These are phyloP conservation scores for Hirundichthys speculiger DNA, from an alignment of 2,113 vertebrate genomes.

Conservation along the genomic window DNA sequence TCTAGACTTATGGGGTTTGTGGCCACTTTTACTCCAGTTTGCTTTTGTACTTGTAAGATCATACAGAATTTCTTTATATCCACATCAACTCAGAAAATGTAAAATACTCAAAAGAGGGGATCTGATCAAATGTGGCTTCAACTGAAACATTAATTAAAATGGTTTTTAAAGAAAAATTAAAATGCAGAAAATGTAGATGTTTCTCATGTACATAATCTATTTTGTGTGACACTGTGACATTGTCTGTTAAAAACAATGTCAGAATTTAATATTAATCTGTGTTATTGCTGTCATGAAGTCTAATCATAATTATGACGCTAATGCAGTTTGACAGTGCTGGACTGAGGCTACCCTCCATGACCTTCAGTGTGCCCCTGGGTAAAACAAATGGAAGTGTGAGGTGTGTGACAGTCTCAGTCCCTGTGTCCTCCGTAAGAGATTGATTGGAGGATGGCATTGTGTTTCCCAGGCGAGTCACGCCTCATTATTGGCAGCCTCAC, in stretches of 20 bases:
- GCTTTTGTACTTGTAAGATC: too few species aligned
- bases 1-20: not conserved
- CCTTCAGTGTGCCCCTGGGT: slow-evolving; percentile 49
- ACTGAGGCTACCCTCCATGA: slow-evolving; percentile 44
- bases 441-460: slow-evolving; percentile 43
- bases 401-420: slow-evolving; percentile 44
- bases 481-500: slow-evolving; percentile 68
- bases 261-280: slow-evolving; percentile 16
- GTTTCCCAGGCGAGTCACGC: slow-evolving; percentile 66
- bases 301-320: slow-evolving; percentile 42
- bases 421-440: slow-evolving; percentile 14
- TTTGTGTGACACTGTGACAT: not conserved
- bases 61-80: too few species aligned
- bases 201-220: too few species aligned
- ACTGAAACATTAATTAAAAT: too few species aligned
- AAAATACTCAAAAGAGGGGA: too few species aligned
- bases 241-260: not conserved
- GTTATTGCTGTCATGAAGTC: slow-evolving; percentile 15
- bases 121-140: too few species aligned
- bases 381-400: slow-evolving; percentile 36
- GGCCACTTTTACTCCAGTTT: too few species aligned
- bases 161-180: too few species aligned
- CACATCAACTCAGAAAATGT: too few species aligned
- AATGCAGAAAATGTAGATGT: too few species aligned
- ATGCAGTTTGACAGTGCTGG: slow-evolving; percentile 60